A percentile compares a stretch with the other conserved stretches of the same genome.
Conservation (phyloP, 2,888 invertebrate genomes). For the Oligia fasciuncula region DNA sequence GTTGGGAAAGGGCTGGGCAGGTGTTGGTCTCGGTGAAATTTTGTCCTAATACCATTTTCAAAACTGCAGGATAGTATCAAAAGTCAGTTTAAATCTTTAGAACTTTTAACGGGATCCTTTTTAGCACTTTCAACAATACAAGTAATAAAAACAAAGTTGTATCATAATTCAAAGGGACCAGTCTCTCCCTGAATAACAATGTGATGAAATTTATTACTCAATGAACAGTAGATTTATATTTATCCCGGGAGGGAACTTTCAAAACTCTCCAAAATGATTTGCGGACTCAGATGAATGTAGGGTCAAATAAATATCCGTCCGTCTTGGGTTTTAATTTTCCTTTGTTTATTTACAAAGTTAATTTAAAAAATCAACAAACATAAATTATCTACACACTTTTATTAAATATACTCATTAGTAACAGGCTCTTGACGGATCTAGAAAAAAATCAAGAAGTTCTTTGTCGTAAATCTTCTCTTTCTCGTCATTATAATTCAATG, state of each 20-base stretch:
- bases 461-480: conserved; percentile 71
- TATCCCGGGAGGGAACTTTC: conserved; percentile 70
- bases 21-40: neutral
- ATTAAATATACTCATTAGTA: neutral
- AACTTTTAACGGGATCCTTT: conserved; percentile 18
- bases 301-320: conserved; percentile 50
- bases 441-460: conserved; percentile 68
- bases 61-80: neutral
- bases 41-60: neutral
- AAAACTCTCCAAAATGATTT: conserved; percentile 72
- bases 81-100: conserved; percentile 6
- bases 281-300: conserved; percentile 56
- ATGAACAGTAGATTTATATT: conserved; percentile 76
- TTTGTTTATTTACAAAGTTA: conserved; percentile 27
- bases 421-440: conserved; percentile 63
- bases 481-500: conserved; percentile 91
- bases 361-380: neutral
- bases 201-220: conserved; percentile 77
- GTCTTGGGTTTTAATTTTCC: conserved; percentile 24
- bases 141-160: conserved; percentile 78
- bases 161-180: conserved; percentile 74
- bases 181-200: conserved; percentile 78
- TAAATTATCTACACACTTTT: neutral
- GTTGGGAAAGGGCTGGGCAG: neutral
- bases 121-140: conserved; percentile 60